phyloP scores from a whole-genome alignment of 2,113 vertebrate genomes.

The Chloebia gouldiae region DNA sequence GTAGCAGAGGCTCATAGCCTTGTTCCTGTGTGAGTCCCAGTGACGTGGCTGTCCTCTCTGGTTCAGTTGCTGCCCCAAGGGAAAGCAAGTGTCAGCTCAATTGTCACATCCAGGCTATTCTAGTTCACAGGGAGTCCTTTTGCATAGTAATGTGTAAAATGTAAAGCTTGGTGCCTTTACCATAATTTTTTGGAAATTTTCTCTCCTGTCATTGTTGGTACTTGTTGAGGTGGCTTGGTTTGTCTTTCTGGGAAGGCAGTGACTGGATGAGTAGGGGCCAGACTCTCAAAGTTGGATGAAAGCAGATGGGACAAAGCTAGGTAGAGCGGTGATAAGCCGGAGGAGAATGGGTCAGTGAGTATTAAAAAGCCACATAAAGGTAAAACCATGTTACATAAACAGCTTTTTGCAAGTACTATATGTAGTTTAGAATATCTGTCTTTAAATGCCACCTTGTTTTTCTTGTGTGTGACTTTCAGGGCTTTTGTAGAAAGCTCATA shows the following conservation, averaged over 20 bases:
- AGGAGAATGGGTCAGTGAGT: neutral
- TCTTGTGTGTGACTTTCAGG: neutral
- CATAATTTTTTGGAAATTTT: neutral
- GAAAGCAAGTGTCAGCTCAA: neutral
- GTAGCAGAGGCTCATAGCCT: neutral
- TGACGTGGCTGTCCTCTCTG: neutral
- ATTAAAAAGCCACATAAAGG: neutral
- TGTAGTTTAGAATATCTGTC: neutral
- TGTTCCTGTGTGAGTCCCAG: neutral
- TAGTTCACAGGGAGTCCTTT: neutral
- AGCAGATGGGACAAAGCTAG: neutral
- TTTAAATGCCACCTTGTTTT: fast-evolving
- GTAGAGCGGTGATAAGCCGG: neutral
- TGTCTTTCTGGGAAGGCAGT: neutral
- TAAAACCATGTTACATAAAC: neutral
- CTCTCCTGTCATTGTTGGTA: neutral
- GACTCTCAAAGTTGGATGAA: neutral
- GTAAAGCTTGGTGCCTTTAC: neutral
- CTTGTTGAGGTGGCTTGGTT: neutral
- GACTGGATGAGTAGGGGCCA: neutral
- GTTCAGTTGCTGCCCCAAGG: neutral
- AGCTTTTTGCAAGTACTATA: neutral
- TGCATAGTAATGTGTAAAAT: neutral
- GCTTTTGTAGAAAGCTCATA: neutral
- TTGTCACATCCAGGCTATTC: neutral